Evolutionary conservation across 2,113 vertebrate species (phyloP), one percentile per base, ranked within the genome.

Genomic region (Cololabis saira): DNA sequence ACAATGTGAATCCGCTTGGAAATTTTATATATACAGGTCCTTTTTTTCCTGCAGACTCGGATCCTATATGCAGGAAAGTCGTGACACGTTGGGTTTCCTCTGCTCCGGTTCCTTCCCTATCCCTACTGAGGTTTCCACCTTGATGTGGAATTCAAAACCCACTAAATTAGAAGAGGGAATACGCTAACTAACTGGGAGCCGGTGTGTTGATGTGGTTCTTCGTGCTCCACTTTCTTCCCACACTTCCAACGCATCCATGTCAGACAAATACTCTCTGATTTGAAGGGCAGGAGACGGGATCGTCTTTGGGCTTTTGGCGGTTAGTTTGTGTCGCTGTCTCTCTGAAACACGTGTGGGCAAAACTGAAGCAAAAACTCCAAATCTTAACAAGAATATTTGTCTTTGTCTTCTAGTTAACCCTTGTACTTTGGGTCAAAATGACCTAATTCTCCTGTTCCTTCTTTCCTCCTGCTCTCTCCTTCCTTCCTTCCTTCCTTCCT

Each of bases 1-100:
- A 30, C 45, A n/a, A 2, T 24, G 41, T 12, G 48, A 44, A 60
- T 67, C 68, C 7, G 51, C 45, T 43, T 52, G 12, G 18, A 60
- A 21, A 27, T 3, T 7, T 61, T 19, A 9, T 30, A 21, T 57
- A 42, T 40, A 40, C 19, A 27, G 15, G 8, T 48, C 44, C 13
- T 24, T 19, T 15, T 53, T 22, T 58, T 2, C 18, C 24, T 21
- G 33, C 30, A 4, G 14, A 45, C 58, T 13, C 18, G 47, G 16
- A 58, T 44, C 45, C 43, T 16, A 24, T 19, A 45, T 27, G 24
- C 22, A 30, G 27, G 15, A 30, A 5, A 17, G 21, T 44, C 40
- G 18, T 40, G 43, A 11, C 53, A 27, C 33, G 15, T 24, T 43
- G 49, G 24, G 1, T 14, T 42, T 21, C 18, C 9, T 37, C 21